Evolutionary conservation across 2,888 invertebrate genomes (phyloP).

Genomic region (Drymonia ruficornis): DNA sequence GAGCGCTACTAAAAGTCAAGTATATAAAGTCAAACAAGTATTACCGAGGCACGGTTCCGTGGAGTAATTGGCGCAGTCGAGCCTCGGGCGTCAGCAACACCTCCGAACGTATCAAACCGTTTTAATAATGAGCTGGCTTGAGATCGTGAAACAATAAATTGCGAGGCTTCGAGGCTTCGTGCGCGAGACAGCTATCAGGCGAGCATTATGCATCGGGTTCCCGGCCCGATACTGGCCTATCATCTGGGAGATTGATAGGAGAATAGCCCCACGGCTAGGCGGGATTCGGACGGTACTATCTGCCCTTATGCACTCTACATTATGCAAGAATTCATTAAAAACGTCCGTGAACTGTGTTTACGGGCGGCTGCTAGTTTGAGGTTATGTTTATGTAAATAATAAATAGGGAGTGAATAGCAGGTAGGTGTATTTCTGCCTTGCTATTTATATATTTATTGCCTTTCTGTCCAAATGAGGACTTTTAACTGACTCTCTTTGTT

Average conservation of each 20-base stretch:
- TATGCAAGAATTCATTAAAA: slow-evolving; percentile 69
- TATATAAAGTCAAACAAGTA: slow-evolving; percentile 72
- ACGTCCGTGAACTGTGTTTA: slow-evolving; percentile 48
- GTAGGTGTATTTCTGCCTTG: background rate
- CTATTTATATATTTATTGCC: background rate
- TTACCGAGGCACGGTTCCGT: slow-evolving; percentile 55
- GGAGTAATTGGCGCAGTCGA: slow-evolving; percentile 77
- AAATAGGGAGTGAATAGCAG: slow-evolving; percentile 18
- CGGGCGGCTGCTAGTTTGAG: slow-evolving; percentile 26
- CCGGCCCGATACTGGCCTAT: slow-evolving; percentile 75
- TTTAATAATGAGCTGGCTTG: slow-evolving; percentile 83
- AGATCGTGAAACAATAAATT: slow-evolving; percentile 85
- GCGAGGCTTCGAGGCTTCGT: slow-evolving; percentile 84
- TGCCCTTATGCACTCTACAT: slow-evolving; percentile 53
- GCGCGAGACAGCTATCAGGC: slow-evolving; percentile 82
- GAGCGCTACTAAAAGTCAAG: slow-evolving; percentile 64
- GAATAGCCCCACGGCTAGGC: slow-evolving; percentile 77
- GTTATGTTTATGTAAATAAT: slow-evolving; percentile 18
- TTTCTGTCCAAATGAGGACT: background rate
- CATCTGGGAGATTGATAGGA: slow-evolving; percentile 83
- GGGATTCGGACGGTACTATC: slow-evolving; percentile 66
- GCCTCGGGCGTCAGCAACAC: slow-evolving; percentile 82
- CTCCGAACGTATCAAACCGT: slow-evolving; percentile 83
- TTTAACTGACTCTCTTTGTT: too few species aligned
- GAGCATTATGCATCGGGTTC: slow-evolving; percentile 82